Conservation (phyloP, 2,113 vertebrate genomes). For the Rattus rattus region DNA sequence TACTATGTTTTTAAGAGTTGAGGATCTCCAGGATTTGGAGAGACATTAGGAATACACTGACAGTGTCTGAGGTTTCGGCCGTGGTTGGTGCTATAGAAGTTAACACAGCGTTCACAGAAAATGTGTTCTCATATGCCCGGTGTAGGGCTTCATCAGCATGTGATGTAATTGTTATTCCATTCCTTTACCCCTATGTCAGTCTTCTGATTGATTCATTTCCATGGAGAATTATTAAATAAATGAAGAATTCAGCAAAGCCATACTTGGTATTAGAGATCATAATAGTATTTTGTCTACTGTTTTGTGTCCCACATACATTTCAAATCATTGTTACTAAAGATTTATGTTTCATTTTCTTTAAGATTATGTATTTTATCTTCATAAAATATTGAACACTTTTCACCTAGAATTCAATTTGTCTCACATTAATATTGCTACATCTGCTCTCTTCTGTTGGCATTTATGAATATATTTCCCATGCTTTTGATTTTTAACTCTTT, state of each 20-base stretch:
- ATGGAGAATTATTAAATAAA: constrained; percentile 53
- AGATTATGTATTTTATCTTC: constrained; percentile 28
- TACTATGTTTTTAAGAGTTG: neutral
- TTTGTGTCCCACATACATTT: constrained; percentile 32
- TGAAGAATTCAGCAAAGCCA: constrained; percentile 11
- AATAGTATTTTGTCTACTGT: constrained; percentile 20
- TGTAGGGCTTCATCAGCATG: neutral
- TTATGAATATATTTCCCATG: constrained; percentile 35
- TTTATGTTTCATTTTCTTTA: constrained; percentile 21
- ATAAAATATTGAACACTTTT: constrained; percentile 53
- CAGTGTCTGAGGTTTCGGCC: neutral
- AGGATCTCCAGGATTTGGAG: neutral
- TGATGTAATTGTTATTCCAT: neutral
- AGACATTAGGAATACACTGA: neutral
- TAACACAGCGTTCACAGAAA: neutral
- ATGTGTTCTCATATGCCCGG: neutral
- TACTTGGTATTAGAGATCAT: neutral
- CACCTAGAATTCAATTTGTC: constrained; percentile 45
- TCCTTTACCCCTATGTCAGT: neutral
- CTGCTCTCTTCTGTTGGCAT: constrained; percentile 16
- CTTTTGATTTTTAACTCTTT: constrained; percentile 47
- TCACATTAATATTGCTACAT: constrained; percentile 29
- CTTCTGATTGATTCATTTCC: constrained; percentile 18
- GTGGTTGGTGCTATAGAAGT: neutral
- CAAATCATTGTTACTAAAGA: constrained; percentile 25